A percentile compares a stretch with the other conserved stretches of the same genome.
These are phyloP conservation scores for Danio kyathit DNA, from an alignment of 2,797 vertebrate species.

Conservation along the genomic window DNA sequence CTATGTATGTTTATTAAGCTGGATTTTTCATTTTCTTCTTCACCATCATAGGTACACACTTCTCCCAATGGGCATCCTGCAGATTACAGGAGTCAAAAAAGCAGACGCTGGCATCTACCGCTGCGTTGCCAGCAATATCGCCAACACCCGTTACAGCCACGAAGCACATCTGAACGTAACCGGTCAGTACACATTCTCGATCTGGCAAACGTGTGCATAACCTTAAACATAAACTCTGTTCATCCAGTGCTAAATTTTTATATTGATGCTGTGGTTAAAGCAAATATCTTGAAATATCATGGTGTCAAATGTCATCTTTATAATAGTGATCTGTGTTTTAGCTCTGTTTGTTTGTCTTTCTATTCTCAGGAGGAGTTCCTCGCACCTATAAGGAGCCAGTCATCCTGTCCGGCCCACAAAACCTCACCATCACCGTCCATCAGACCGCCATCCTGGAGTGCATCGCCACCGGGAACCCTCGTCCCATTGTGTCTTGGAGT, in stretches of 20 bases:
- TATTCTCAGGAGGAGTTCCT: slow-evolving; percentile 62
- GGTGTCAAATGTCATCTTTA: slow-evolving; percentile 9
- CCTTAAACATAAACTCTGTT: background rate
- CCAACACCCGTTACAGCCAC: slow-evolving; percentile 78
- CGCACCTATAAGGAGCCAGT: slow-evolving; percentile 79
- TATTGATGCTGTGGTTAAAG: background rate
- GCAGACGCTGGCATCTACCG: slow-evolving; percentile 73
- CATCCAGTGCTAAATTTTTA: background rate
- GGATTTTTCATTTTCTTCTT: background rate
- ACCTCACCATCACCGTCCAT: slow-evolving; percentile 79
- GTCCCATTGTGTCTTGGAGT: slow-evolving; percentile 84
- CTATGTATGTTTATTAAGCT: too few species aligned
- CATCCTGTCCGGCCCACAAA: slow-evolving; percentile 84
- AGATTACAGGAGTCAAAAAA: slow-evolving; percentile 75
- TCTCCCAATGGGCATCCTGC: slow-evolving; percentile 80
- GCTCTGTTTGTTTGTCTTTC: slow-evolving; percentile 1
- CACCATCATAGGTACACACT: slow-evolving; percentile 78
- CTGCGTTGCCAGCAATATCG: slow-evolving; percentile 78
- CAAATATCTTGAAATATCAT: slow-evolving; percentile 35
- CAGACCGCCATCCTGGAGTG: slow-evolving; percentile 81
- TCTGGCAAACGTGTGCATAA: slow-evolving; percentile 19
- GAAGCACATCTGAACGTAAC: slow-evolving; percentile 77
- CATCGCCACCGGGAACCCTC: slow-evolving; percentile 80
- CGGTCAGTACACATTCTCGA: slow-evolving; percentile 62
- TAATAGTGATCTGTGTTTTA: slow-evolving; percentile 22